Evolutionary conservation across 2,797 vertebrate genomes (phyloP).

Genomic region (Gambusia yucatana): DNA sequence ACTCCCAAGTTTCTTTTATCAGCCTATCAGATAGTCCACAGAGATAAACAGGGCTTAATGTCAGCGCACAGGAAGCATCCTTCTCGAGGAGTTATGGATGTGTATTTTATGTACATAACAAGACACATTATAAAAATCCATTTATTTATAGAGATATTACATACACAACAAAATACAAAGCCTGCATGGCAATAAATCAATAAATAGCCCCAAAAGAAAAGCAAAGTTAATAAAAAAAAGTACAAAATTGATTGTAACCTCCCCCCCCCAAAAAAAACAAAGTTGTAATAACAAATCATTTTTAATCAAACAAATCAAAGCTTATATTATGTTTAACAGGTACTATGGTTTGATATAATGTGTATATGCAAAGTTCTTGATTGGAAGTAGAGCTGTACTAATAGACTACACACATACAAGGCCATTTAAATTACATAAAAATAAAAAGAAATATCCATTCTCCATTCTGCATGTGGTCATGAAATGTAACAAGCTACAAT

Average conservation of each 20-base stretch:
- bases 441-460: constrained; percentile 28
- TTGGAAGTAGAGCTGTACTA: background rate
- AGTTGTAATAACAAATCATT: constrained; percentile 65
- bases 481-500: constrained; percentile 18
- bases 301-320: constrained; percentile 45
- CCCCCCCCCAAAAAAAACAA: constrained; percentile 26
- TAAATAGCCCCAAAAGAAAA: constrained; percentile 75
- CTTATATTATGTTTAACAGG: background rate
- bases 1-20: constrained; percentile 66
- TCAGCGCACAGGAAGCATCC: background rate
- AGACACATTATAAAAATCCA: constrained; percentile 46
- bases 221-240: constrained; percentile 49
- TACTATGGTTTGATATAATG: constrained; percentile 4
- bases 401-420: background rate
- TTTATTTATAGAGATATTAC: constrained; percentile 34
- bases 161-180: constrained; percentile 38
- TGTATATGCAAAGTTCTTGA: constrained; percentile 18
- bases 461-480: constrained; percentile 45
- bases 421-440: constrained; percentile 25
- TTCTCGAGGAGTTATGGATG: background rate
- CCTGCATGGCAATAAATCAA: constrained; percentile 77
- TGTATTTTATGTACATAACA: constrained; percentile 45
- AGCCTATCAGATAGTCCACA: constrained; percentile 55
- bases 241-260: constrained; percentile 23
- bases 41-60: constrained; percentile 28